Conservation (phyloP, 2,888 invertebrate genomes). For the Mantis religiosa region DNA sequence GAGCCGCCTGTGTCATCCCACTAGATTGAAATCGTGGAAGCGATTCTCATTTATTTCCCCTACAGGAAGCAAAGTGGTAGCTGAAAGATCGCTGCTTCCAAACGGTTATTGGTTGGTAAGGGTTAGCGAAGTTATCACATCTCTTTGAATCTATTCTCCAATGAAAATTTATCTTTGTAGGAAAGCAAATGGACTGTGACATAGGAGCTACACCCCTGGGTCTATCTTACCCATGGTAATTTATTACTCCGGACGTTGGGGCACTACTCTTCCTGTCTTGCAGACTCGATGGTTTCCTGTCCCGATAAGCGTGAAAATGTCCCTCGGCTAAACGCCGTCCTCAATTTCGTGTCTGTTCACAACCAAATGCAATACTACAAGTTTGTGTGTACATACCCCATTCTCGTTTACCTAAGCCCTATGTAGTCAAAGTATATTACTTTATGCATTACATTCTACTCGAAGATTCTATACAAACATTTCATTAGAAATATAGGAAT, state of each 20-base stretch:
- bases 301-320: neutral
- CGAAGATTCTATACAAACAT: too few species aligned
- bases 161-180: neutral
- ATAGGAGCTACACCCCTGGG: neutral
- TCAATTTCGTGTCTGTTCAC: neutral
- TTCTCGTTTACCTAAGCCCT: too few species aligned
- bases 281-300: neutral
- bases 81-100: neutral
- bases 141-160: neutral
- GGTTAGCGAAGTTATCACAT: neutral
- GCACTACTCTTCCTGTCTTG: neutral
- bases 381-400: too few species aligned
- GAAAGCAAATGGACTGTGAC: neutral
- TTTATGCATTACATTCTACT: too few species aligned
- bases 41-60: too few species aligned
- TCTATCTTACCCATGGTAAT: neutral
- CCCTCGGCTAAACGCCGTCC: neutral
- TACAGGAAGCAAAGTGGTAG: too few species aligned
- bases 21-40: too few species aligned
- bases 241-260: neutral
- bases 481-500: too few species aligned
- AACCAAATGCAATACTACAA: neutral
- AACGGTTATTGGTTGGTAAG: neutral
- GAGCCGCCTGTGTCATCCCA: too few species aligned
- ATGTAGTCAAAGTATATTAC: too few species aligned